These are phyloP conservation scores for Epirrhoe alternata DNA, from an alignment of 2,888 invertebrate species.

Conservation along the genomic window DNA sequence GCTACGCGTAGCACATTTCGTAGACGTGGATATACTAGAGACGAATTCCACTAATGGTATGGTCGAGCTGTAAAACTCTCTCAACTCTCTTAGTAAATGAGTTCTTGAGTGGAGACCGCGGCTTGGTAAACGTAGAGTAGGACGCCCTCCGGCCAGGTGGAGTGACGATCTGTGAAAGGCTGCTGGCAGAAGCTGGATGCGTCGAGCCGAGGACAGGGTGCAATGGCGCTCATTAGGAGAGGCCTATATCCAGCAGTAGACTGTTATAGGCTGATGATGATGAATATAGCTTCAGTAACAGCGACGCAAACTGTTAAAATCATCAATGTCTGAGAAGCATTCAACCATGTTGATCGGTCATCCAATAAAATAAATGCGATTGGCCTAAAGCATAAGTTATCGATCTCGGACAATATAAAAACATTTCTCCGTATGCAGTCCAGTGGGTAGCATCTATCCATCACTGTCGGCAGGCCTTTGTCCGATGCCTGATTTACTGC, in stretches of 20 bases:
- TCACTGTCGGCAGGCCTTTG: constrained; percentile 54
- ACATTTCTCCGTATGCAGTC: constrained; percentile 45
- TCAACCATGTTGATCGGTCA: constrained; percentile 27
- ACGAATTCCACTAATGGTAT: not conserved
- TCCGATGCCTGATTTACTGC: constrained; percentile 48
- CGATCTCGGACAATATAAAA: constrained; percentile 26
- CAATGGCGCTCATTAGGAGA: no score
- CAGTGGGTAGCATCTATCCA: constrained; percentile 45
- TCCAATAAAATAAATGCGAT: constrained; percentile 28
- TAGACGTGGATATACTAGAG: not conserved
- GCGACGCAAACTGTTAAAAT: not conserved
- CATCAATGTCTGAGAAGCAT: not conserved
- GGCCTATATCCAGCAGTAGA: no score
- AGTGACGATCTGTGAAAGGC: no score
- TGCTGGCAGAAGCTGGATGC: no score
- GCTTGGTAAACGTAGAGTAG: no score
- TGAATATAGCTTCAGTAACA: no score
- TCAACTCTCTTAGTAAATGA: no score
- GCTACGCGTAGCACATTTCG: not conserved
- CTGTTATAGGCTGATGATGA: no score
- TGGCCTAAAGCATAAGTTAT: constrained; percentile 42
- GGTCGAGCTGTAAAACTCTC: no score
- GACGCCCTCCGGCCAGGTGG: no score
- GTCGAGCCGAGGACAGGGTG: no score
- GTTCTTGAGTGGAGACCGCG: no score